A percentile compares a stretch with the other conserved stretches of the same genome.
Conservation (phyloP, 2,113 vertebrate species). For the Eudyptes chrysolophus region DNA sequence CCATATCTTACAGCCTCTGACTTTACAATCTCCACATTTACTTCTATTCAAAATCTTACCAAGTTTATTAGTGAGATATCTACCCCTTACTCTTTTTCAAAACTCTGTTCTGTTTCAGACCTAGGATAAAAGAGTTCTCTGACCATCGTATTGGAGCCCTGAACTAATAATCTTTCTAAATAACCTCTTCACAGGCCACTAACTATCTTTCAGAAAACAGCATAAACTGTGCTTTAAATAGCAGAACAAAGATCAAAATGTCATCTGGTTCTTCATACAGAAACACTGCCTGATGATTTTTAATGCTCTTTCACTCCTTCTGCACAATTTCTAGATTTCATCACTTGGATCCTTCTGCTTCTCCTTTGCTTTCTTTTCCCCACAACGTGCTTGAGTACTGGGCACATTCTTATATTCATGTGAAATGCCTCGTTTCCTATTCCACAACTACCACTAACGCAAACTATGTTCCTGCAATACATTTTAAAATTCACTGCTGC, state of each 20-base stretch:
- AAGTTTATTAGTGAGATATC: background rate
- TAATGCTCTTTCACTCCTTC: background rate
- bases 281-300: background rate
- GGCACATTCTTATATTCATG: background rate
- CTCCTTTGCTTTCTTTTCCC: background rate
- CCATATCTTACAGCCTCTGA: background rate
- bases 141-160: background rate
- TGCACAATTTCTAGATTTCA: background rate
- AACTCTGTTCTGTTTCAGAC: background rate
- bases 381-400: rapidly evolving
- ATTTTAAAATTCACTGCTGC: background rate
- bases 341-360: background rate
- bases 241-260: background rate
- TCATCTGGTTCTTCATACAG: background rate
- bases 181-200: background rate
- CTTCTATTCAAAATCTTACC: background rate
- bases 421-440: background rate
- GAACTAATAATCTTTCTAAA: background rate
- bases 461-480: background rate
- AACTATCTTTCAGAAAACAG: background rate
- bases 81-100: background rate
- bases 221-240: background rate
- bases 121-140: background rate
- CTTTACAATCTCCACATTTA: background rate
- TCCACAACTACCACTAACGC: background rate